A percentile compares a stretch with the other conserved stretches of the same genome.
phyloP scores from a whole-genome alignment of 2,888 invertebrate species.

The Drosophila ezoana region DNA sequence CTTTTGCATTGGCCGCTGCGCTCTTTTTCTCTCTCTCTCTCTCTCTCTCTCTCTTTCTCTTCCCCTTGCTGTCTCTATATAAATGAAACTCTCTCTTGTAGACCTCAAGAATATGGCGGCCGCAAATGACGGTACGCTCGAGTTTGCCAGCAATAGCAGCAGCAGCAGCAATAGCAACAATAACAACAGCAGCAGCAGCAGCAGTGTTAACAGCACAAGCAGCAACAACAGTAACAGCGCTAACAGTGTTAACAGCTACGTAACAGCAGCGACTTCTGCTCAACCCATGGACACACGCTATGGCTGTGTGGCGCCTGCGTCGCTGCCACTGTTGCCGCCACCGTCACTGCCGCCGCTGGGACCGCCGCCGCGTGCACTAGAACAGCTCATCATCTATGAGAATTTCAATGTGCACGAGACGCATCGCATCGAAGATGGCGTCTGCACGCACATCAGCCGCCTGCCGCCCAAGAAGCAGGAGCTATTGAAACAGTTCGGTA shows the following conservation, averaged over 20 bases:
- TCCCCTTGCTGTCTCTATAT: slow-evolving; percentile 17
- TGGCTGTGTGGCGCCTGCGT: slow-evolving; percentile 47
- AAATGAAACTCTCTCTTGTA: slow-evolving; percentile 67
- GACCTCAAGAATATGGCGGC: slow-evolving; percentile 84
- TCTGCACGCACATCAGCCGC: slow-evolving; percentile 84
- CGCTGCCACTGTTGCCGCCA: slow-evolving; percentile 49
- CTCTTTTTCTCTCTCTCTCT: slow-evolving; percentile 9
- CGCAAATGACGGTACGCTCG: slow-evolving; percentile 82
- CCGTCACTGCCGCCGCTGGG: slow-evolving; percentile 46
- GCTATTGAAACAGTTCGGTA: slow-evolving; percentile 85
- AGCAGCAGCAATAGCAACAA: slow-evolving; percentile 51
- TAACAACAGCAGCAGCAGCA: slow-evolving; percentile 35
- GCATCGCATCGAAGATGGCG: slow-evolving; percentile 84
- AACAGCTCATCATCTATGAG: slow-evolving; percentile 83
- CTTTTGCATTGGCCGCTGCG: slow-evolving; percentile 5
- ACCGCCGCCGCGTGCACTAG: slow-evolving; percentile 81
- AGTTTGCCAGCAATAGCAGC: slow-evolving; percentile 69
- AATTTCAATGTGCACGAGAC: slow-evolving; percentile 85
- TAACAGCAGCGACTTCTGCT: slow-evolving; percentile 13
- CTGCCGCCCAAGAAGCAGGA: slow-evolving; percentile 85
- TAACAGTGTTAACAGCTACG: slow-evolving; percentile 40
- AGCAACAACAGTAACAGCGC: slow-evolving; percentile 34
- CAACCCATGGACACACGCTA: slow-evolving; percentile 61
- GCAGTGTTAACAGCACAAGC: slow-evolving; percentile 29
- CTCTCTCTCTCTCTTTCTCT: slow-evolving; percentile 24